Evolutionary conservation across 2,888 invertebrate genomes (phyloP), one percentile per base, ranked within the genome.

Genomic region (Amphipoea oculea): DNA sequence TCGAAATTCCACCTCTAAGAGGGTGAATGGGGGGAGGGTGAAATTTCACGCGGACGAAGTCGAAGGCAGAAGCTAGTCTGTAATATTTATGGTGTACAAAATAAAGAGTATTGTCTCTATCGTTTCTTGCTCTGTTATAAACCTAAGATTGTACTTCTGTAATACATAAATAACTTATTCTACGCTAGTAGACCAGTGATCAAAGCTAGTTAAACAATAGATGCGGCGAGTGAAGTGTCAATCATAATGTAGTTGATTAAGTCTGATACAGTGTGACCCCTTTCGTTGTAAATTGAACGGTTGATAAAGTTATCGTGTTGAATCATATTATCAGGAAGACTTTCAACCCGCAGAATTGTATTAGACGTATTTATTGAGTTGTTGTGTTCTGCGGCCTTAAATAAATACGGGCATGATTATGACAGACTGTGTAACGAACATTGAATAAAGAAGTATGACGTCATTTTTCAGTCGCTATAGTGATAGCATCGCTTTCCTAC

Each of bases 181-280:
- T 40, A 57, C 63, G 7, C 40, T 17, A 54, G 29, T 9, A 29
- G 20, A 40, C 57, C 12, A 65, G 57, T 67, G 20, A 67, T 65
- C 57, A 72, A 45, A 69, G 23, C 65, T 17, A 67, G 65, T 73
- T 79, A 70, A 70, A 74, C 57, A 78, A 82, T 74, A 76, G 40
- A 76, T 29, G 29, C 36, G 54, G 12, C 60, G 51, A 78, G 73
- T 80, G 68, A 80, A 62, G 76, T 85, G 88, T 88, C 86, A 86
- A 86, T 86, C 86, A 83, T 76, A 88, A 86, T 86, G 60, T 68
- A 4, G 70, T 74, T 75, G 60, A 70, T 85, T 74, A 62, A 76
- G 73, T 77, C 65, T 60, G 36, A 63, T 71, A 67, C n/a, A 65
- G 1, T 62, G 60, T 83, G 71, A 80, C 83, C 86, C 79, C 71